Evolutionary conservation across 2,888 invertebrate genomes (phyloP).

Genomic region (Drosophila sordidula): DNA sequence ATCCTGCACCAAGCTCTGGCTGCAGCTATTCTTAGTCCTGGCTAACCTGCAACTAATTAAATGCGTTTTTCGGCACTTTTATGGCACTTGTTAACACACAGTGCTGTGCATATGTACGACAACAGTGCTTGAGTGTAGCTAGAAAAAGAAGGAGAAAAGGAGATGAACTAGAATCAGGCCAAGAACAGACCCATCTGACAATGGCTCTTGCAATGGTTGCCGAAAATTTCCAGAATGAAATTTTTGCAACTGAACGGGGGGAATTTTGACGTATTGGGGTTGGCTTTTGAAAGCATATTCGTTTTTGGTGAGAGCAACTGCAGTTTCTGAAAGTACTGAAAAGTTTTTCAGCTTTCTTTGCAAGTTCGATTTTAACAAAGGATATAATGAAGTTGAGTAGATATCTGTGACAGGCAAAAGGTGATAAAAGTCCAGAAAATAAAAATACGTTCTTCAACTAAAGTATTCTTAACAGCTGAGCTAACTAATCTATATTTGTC

Average conservation of each 20-base stretch:
- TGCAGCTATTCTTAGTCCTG: constrained; percentile 16
- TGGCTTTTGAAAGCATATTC: not conserved
- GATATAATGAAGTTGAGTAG: too few relatives aligned
- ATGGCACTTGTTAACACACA: constrained; percentile 46
- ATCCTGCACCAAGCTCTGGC: constrained; percentile 13
- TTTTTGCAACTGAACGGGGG: not conserved
- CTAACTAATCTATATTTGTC: too few relatives aligned
- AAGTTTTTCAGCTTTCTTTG: too few relatives aligned
- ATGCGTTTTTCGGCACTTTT: constrained; percentile 39
- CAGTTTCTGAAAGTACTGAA: too few relatives aligned
- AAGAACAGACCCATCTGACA: not conserved
- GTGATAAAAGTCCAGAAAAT: too few relatives aligned
- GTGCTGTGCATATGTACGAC: constrained; percentile 19
- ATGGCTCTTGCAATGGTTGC: not conserved
- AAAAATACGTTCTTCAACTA: too few relatives aligned
- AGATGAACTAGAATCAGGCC: not conserved
- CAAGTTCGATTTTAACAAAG: too few relatives aligned
- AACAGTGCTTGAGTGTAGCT: not conserved
- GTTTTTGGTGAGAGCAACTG: not conserved
- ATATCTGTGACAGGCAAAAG: too few relatives aligned
- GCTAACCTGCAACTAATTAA: constrained; percentile 55
- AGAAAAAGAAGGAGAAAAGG: not conserved
- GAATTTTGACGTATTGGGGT: not conserved
- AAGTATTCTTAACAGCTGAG: too few relatives aligned
- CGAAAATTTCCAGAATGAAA: not conserved